phyloP scores from a whole-genome alignment of 35 echinoderm and acorn worm genomes.

The Ophiothrix spiculata region DNA sequence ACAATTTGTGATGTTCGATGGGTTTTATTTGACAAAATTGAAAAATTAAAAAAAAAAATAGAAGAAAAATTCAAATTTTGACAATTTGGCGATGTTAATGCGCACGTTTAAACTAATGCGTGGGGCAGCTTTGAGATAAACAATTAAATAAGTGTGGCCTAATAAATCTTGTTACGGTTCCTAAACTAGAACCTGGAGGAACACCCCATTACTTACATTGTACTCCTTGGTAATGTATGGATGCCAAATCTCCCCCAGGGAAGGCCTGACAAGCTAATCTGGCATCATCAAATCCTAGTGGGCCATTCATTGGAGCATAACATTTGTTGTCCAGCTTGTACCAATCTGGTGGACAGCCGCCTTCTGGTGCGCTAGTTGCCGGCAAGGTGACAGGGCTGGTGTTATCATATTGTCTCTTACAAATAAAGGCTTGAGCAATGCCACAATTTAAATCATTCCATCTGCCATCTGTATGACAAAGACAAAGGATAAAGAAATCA shows the following conservation, averaged over 20 bases:
- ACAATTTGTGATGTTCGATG: too few species aligned
- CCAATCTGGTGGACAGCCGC: conserved; percentile 64
- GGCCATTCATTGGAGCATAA: conserved; percentile 5
- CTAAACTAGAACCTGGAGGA: too few species aligned
- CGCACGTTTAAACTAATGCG: too few species aligned
- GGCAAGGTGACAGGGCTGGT: conserved; percentile 32
- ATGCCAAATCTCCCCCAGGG: neutral
- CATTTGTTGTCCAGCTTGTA: conserved; percentile 50
- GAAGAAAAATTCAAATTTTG: too few species aligned
- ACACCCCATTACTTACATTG: neutral
- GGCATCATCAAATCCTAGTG: neutral
- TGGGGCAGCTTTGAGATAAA: too few species aligned
- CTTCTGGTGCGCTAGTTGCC: conserved; percentile 43
- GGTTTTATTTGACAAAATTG: too few species aligned
- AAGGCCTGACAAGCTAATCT: neutral
- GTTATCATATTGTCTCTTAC: conserved; percentile 47
- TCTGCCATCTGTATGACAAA: neutral
- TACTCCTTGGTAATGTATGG: neutral
- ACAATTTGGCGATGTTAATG: too few species aligned
- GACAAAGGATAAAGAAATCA: neutral
- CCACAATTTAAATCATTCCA: conserved; percentile 84
- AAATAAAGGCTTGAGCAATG: conserved; percentile 41
- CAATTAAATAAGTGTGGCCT: too few species aligned
- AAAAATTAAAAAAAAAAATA: too few species aligned
- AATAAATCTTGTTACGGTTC: too few species aligned